Evolutionary conservation across 2,797 vertebrate species (phyloP).

Genomic region (Helarctos malayanus): DNA sequence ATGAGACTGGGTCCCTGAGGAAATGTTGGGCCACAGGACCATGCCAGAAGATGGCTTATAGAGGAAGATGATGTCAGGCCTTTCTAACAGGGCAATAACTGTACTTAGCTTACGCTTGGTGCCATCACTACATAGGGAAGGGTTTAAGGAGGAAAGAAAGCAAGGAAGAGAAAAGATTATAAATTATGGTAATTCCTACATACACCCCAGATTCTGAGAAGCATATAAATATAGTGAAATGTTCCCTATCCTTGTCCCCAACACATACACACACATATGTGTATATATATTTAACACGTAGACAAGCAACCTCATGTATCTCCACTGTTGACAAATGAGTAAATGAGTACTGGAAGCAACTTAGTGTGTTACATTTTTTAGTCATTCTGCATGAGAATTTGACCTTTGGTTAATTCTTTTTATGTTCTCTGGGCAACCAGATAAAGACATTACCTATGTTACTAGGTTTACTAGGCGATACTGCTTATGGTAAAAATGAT

Average conservation of each 20-base stretch:
- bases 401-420: background rate
- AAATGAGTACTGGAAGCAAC: background rate
- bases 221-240: background rate
- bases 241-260: background rate
- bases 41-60: constrained; percentile 97
- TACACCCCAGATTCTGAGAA: background rate
- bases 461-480: background rate
- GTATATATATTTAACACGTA: background rate
- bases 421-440: background rate
- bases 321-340: background rate
- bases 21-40: constrained; percentile 95
- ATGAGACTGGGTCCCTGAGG: constrained; percentile 95
- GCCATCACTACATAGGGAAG: constrained; percentile 90
- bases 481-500: background rate
- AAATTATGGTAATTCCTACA: background rate
- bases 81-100: constrained; percentile 95
- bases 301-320: background rate
- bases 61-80: constrained; percentile 95
- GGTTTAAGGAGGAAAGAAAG: rapidly evolving
- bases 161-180: background rate
- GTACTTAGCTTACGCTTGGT: constrained; percentile 96
- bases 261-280: no score
- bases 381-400: background rate
- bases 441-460: background rate
- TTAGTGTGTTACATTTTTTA: background rate